Conservation (phyloP, 1,140 invertebrate species). For the silkworm (Bombyx mori) region DNA sequence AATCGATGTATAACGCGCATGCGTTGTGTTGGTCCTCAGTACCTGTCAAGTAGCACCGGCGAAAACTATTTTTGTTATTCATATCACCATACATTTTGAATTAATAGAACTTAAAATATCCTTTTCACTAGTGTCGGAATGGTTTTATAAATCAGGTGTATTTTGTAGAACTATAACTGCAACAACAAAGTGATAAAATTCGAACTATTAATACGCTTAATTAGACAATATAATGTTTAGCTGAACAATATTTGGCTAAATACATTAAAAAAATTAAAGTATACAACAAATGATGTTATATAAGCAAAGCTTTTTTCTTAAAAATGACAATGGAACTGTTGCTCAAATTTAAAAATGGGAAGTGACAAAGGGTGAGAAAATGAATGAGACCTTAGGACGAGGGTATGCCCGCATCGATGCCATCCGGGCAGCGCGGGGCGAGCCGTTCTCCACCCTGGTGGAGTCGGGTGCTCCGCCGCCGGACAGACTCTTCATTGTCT, state of each 20-base stretch:
- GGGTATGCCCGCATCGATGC: conserved; percentile 75
- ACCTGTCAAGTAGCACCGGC: conserved; percentile 39
- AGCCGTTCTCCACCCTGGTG: conserved; percentile 55
- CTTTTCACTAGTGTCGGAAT: background rate
- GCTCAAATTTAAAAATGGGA: background rate
- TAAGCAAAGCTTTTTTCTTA: background rate
- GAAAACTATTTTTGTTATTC: conserved; percentile 23
- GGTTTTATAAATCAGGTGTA: too few species aligned
- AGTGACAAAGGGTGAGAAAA: conserved; percentile 24
- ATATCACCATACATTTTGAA: conserved; percentile 5
- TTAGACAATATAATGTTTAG: too few species aligned
- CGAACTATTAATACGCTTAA: too few species aligned
- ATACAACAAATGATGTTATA: too few species aligned
- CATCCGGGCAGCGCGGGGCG: conserved; percentile 46
- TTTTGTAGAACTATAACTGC: too few species aligned
- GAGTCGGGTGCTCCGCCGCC: conserved; percentile 74
- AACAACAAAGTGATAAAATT: too few species aligned
- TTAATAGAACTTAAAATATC: conserved; percentile 2
- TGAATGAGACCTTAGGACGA: conserved; percentile 78
- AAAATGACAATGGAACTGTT: background rate
- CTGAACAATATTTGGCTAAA: too few species aligned
- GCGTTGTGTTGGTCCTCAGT: conserved; percentile 24
- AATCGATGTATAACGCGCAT: conserved; percentile 53
- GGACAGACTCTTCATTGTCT: conserved; percentile 84
- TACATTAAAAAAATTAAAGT: too few species aligned